A percentile compares a stretch with the other conserved stretches of the same genome.
These are phyloP conservation scores for Pteromalus puparum DNA, from an alignment of 1,140 invertebrate species.

Conservation along the genomic window DNA sequence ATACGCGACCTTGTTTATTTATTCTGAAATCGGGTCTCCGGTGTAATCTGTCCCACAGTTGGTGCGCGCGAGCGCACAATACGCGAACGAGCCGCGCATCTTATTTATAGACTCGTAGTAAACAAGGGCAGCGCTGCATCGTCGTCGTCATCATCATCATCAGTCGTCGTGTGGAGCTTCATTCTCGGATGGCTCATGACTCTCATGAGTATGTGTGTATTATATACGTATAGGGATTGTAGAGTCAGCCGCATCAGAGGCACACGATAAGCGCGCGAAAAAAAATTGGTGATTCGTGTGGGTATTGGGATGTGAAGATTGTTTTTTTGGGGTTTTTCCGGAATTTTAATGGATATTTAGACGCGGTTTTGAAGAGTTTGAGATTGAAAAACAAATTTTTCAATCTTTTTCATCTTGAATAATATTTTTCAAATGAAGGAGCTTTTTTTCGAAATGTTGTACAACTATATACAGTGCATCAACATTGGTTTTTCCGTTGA, in stretches of 20 bases:
- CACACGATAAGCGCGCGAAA: background rate
- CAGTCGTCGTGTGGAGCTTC: background rate
- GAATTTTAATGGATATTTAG: no score
- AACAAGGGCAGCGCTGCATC: conserved; percentile 59
- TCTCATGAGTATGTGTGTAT: background rate
- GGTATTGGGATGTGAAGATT: no score
- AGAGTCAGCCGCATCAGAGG: background rate
- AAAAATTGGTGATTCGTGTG: no score
- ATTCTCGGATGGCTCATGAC: background rate
- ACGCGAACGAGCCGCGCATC: conserved; percentile 22
- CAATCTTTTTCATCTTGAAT: no score
- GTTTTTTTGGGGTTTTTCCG: no score
- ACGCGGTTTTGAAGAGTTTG: no score
- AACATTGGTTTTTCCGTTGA: no score
- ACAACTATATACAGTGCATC: no score
- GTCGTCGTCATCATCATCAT: background rate
- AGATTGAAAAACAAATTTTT: no score
- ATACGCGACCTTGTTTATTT: conserved; percentile 59
- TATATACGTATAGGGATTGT: background rate
- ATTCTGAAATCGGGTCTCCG: conserved; percentile 60
- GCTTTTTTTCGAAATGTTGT: no score
- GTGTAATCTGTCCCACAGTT: conserved; percentile 52
- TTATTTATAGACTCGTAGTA: conserved; percentile 66
- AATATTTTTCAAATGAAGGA: no score
- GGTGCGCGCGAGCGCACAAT: background rate